Evolutionary conservation across 2,113 vertebrate species (phyloP).

Genomic region (Lucifuga dentata): DNA sequence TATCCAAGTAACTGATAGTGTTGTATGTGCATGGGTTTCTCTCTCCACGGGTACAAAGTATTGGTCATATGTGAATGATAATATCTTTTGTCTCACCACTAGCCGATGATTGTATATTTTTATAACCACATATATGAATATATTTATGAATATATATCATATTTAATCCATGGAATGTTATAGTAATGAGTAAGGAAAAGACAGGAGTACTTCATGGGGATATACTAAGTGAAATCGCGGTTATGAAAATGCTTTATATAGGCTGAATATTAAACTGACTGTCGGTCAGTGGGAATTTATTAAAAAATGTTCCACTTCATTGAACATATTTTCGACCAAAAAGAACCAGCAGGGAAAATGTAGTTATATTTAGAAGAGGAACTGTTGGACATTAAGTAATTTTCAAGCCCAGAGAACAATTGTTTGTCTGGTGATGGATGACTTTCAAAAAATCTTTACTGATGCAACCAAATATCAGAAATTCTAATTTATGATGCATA

Average conservation of each 20-base stretch:
- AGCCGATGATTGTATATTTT: slow-evolving; percentile 84
- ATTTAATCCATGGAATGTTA: slow-evolving; percentile 79
- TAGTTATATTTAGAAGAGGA: slow-evolving; percentile 20
- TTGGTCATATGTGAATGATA: slow-evolving; percentile 68
- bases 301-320: slow-evolving; percentile 31
- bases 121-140: slow-evolving; percentile 76
- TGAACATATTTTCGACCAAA: slow-evolving; percentile 48
- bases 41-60: slow-evolving; percentile 57
- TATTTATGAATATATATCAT: slow-evolving; percentile 69
- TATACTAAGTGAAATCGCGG: slow-evolving; percentile 52
- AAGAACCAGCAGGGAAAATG: slow-evolving; percentile 31
- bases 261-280: slow-evolving; percentile 28
- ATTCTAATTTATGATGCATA: background rate
- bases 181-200: slow-evolving; percentile 39
- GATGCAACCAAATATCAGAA: background rate
- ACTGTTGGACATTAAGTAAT: no score
- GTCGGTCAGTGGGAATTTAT: slow-evolving; percentile 55
- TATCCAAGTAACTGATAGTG: slow-evolving; percentile 43
- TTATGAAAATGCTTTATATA: slow-evolving; percentile 28
- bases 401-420: background rate
- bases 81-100: slow-evolving; percentile 72
- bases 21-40: slow-evolving; percentile 66
- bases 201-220: slow-evolving; percentile 47
- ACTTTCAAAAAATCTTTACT: background rate
- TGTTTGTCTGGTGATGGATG: background rate